These are phyloP conservation scores for Pseudorectes ferrugineus DNA, from an alignment of 2,113 vertebrate genomes.

Conservation along the genomic window DNA sequence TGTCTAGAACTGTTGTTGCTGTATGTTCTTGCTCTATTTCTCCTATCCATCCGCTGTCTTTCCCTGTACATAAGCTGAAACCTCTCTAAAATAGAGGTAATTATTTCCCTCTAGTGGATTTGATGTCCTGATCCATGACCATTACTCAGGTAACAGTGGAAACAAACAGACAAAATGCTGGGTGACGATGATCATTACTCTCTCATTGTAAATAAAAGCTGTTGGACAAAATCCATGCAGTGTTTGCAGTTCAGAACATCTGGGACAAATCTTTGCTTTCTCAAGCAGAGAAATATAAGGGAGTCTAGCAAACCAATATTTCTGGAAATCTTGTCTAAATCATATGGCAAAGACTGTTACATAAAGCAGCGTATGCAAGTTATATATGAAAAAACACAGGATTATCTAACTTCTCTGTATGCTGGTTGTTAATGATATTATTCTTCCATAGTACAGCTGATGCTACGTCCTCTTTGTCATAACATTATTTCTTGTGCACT, in stretches of 20 bases:
- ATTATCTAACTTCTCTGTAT: background rate
- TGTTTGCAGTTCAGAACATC: background rate
- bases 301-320: background rate
- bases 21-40: background rate
- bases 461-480: background rate
- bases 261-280: background rate
- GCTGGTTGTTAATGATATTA: background rate
- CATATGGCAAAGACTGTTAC: background rate
- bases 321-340: background rate
- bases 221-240: background rate
- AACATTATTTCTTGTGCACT: background rate
- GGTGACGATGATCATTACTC: background rate
- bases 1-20: background rate
- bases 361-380: background rate
- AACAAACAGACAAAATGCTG: background rate
- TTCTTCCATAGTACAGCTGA: background rate
- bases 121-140: background rate
- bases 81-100: background rate
- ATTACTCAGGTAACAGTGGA: background rate
- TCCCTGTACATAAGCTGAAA: background rate
- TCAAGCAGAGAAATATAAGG: background rate
- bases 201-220: background rate
- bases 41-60: background rate
- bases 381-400: background rate
- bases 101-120: background rate